Base-by-base conservation (phyloP, 1,140 invertebrate species). In the Daktulosphaira vitifoliae region DNA sequence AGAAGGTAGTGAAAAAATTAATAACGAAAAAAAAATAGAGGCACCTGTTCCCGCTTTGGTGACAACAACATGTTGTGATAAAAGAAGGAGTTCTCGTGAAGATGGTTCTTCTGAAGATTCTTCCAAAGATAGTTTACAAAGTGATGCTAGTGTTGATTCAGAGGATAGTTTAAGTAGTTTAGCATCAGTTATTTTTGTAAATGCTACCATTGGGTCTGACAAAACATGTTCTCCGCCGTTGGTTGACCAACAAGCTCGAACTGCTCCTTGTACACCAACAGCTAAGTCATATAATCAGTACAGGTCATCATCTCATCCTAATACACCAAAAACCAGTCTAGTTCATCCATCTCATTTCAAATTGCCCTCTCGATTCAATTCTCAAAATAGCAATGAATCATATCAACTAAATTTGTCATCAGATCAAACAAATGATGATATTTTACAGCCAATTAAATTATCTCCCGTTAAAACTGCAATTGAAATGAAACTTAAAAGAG, bases 61-160 rank as follows among this genome's bases (percentile, higher is more conserved):
- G 3, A 46, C 56, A 8, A 62, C 56, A 4, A 48, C 56, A 1
- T 62, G 56, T 48, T 62, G 56, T 29, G 56, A 62, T 8, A 82
- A 85, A 69, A 74, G 85, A 42, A 77, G 86, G 26, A 77, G 82
- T 26, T 88, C 86, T 0, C 79, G 83, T 64, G 90, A 92, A 74
- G 90, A 92, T 68, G 88, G 88, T 7, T 59, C 53, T 15, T 92
- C 90, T 0, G 90, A 93, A 72, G 91, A 89, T 1, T 90, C 89
- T 1, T 94, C 93, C 76, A 89, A 93, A 71, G 90, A 88, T 71
- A 92, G 90, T 74, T 78, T 93, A 49, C 90, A 93, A 73, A 92
- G 89, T 74, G 90, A 94, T 71, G 93, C 91, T 0, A 92, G 90
- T 75, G 86, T 94, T 2, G 90, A 94, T 74, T 92, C 89, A 2